Evolutionary conservation across 2,797 vertebrate species (phyloP).

Genomic region (Acestrorhynchus altus): DNA sequence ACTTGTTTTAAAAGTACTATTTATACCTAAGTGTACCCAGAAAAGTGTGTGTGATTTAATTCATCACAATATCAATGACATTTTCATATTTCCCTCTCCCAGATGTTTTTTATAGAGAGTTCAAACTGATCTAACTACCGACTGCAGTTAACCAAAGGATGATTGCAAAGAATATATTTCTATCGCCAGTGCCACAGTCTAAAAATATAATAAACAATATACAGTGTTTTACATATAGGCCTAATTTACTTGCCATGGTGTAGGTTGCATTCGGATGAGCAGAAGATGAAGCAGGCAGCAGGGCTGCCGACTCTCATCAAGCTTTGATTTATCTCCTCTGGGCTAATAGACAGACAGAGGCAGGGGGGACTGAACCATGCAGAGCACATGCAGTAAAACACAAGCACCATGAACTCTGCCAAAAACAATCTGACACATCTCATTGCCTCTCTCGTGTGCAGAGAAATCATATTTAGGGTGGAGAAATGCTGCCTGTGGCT

Average conservation of each 20-base stretch:
- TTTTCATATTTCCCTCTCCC: too few species aligned
- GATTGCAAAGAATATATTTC: not conserved
- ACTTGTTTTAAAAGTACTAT: too few species aligned
- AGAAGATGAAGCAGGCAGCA: conserved; percentile 32
- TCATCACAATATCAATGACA: too few species aligned
- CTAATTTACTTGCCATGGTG: conserved; percentile 14
- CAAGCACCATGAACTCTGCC: conserved; percentile 45
- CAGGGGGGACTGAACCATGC: conserved; percentile 60
- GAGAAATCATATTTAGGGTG: conserved; percentile 27
- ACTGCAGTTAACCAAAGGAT: not conserved
- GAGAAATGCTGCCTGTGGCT: conserved; percentile 10
- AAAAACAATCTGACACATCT: conserved; percentile 44
- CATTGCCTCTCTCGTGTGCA: conserved; percentile 25
- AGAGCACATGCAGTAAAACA: conserved; percentile 62
- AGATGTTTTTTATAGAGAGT: too few species aligned
- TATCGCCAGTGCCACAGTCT: not conserved
- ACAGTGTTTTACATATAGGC: conserved; percentile 4
- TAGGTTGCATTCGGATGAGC: conserved; percentile 40
- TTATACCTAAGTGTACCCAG: too few species aligned
- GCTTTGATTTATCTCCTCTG: conserved; percentile 66
- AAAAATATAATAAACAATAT: conserved; percentile 4
- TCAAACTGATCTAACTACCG: not conserved
- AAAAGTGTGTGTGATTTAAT: too few species aligned
- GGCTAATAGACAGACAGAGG: conserved; percentile 58
- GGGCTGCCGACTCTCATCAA: conserved; percentile 58